Conservation (phyloP, 2,888 invertebrate species). For the Rhamnusium bicolor region DNA sequence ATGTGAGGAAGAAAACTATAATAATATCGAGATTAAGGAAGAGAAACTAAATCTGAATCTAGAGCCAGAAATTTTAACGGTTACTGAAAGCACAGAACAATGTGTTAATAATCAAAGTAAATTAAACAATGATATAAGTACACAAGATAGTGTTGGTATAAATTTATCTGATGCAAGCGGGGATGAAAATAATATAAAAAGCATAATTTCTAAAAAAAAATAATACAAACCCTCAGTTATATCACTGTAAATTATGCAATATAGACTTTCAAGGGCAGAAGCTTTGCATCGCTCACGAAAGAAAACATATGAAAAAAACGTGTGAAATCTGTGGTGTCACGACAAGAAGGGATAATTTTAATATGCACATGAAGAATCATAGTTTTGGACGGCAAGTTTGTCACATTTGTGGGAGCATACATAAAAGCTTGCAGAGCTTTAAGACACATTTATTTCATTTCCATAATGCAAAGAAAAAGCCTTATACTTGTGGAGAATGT, state of each 20-base stretch:
- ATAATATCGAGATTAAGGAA: slow-evolving; percentile 8
- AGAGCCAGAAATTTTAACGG: background rate
- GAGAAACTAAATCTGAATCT: background rate
- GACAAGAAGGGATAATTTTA: slow-evolving; percentile 44
- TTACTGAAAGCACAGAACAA: background rate
- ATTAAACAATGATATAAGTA: background rate
- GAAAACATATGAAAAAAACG: slow-evolving; percentile 43
- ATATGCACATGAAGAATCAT: slow-evolving; percentile 44
- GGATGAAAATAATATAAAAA: slow-evolving; percentile 18
- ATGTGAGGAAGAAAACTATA: background rate
- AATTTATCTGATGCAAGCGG: too few species aligned
- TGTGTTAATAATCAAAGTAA: background rate
- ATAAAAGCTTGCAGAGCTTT: slow-evolving; percentile 48
- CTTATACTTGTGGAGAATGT: slow-evolving; percentile 42
- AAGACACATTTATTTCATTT: slow-evolving; percentile 47
- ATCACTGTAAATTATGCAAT: slow-evolving; percentile 40
- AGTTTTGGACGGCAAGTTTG: slow-evolving; percentile 38
- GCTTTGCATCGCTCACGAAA: slow-evolving; percentile 35
- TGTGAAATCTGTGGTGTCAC: slow-evolving; percentile 42
- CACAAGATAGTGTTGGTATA: too few species aligned
- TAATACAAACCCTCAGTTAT: slow-evolving; percentile 9
- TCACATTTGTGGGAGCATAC: slow-evolving; percentile 46
- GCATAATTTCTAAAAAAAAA: slow-evolving; percentile 13
- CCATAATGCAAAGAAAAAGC: slow-evolving; percentile 37
- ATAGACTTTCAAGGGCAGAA: slow-evolving; percentile 33